These are phyloP conservation scores for Zoanthus solanderi DNA, from an alignment of 92 coral and sea anemone species.

Conservation along the genomic window DNA sequence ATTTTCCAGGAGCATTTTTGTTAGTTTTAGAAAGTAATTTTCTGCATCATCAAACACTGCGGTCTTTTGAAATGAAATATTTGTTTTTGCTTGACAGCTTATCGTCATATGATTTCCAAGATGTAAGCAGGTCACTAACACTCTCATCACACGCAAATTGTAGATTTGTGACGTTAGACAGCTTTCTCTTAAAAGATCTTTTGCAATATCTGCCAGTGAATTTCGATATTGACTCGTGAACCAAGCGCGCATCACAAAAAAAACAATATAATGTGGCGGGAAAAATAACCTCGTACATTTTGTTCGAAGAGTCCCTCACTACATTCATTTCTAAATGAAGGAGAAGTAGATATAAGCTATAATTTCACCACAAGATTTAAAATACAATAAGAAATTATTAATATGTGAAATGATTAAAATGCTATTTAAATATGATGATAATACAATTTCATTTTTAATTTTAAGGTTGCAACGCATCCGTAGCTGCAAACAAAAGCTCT, in stretches of 20 bases:
- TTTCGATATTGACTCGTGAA: slow-evolving; percentile 6
- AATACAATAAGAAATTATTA: too few species aligned
- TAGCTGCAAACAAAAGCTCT: too few species aligned
- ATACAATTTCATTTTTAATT: too few species aligned
- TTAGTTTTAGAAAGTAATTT: neutral
- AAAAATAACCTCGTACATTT: too few species aligned
- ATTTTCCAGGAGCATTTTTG: neutral
- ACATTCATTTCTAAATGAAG: neutral
- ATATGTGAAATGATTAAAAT: too few species aligned
- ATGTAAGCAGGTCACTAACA: neutral
- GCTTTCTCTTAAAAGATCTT: neutral
- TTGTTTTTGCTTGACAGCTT: neutral
- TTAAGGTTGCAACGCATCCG: too few species aligned
- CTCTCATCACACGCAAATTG: slow-evolving; percentile 1
- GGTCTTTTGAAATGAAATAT: neutral
- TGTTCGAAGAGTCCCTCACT: neutral
- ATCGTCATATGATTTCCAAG: neutral
- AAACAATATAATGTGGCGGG: neutral
- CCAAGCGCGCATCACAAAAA: neutral
- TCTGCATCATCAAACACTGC: neutral
- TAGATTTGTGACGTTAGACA: neutral
- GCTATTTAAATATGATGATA: too few species aligned
- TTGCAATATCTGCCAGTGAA: slow-evolving; percentile 2
- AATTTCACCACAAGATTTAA: too few species aligned
- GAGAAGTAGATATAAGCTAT: neutral